phyloP scores from a whole-genome alignment of 2,797 vertebrate species.

The Trachurus trachurus region DNA sequence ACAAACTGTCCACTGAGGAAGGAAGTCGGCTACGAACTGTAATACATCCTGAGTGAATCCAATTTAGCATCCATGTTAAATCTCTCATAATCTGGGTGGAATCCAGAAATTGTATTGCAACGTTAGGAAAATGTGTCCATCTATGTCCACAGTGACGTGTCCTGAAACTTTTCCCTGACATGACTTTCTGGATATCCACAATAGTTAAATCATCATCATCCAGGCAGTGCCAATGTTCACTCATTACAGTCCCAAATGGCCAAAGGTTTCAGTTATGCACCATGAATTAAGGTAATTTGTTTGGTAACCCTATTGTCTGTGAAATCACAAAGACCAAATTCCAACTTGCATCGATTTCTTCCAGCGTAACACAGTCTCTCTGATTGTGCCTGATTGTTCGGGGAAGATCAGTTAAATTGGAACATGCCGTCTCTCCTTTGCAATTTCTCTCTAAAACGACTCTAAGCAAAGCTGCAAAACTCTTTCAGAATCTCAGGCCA shows the following conservation, averaged over 20 bases:
- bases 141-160: conserved; percentile 19
- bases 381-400: conserved; percentile 64
- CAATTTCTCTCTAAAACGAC: conserved; percentile 25
- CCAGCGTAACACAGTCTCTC: conserved; percentile 49
- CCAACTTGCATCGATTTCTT: conserved; percentile 31
- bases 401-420: conserved; percentile 59
- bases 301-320: conserved; percentile 48
- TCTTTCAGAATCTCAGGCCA: conserved; percentile 36
- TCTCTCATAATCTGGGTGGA: neutral
- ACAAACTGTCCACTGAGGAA: neutral
- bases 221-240: conserved; percentile 18
- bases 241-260: conserved; percentile 32
- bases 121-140: conserved; percentile 9
- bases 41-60: conserved; percentile 2
- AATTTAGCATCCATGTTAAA: conserved; percentile 10
- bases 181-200: conserved; percentile 42
- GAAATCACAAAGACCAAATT: conserved; percentile 42
- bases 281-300: conserved; percentile 31
- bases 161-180: conserved; percentile 18
- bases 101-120: neutral
- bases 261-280: conserved; percentile 24
- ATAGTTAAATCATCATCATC: conserved; percentile 34
- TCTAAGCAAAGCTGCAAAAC: conserved; percentile 48
- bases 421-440: conserved; percentile 28
- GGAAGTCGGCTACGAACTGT: neutral